phyloP scores from a whole-genome alignment of 2,888 invertebrate species.

The Idaea biselata region DNA sequence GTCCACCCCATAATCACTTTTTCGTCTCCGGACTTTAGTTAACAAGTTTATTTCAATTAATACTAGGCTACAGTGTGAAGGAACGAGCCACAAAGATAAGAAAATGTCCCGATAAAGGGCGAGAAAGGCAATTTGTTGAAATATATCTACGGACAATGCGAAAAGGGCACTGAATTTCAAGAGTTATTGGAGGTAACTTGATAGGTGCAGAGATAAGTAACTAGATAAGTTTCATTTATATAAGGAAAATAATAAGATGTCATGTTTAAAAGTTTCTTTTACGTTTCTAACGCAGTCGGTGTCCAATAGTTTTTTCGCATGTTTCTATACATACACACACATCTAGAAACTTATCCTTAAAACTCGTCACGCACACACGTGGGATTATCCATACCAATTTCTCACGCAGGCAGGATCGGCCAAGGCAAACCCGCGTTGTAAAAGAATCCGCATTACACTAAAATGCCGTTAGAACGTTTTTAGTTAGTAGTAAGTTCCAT shows the following conservation, averaged over 20 bases:
- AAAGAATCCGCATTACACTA: too few relatives aligned
- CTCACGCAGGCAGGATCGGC: too few relatives aligned
- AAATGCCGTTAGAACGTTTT: too few relatives aligned
- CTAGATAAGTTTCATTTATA: neutral
- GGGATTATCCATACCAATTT: too few relatives aligned
- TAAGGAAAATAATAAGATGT: neutral
- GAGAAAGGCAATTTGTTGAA: slow-evolving; percentile 1
- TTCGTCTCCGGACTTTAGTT: neutral
- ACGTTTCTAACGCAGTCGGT: neutral
- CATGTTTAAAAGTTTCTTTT: neutral
- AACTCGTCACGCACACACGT: too few relatives aligned
- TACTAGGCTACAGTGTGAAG: neutral
- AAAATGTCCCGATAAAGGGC: neutral
- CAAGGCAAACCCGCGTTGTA: too few relatives aligned
- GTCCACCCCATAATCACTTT: neutral
- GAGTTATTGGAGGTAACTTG: neutral
- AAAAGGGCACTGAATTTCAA: neutral
- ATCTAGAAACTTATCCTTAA: too few relatives aligned
- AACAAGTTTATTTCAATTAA: neutral
- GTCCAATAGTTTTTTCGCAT: too few relatives aligned
- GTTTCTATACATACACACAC: too few relatives aligned
- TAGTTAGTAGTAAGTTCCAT: too few relatives aligned
- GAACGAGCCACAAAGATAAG: neutral
- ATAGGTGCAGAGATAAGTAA: neutral
- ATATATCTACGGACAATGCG: neutral